Conservation (phyloP, 2,113 vertebrate species). For the Pseudorhombus dupliciocellatus region DNA sequence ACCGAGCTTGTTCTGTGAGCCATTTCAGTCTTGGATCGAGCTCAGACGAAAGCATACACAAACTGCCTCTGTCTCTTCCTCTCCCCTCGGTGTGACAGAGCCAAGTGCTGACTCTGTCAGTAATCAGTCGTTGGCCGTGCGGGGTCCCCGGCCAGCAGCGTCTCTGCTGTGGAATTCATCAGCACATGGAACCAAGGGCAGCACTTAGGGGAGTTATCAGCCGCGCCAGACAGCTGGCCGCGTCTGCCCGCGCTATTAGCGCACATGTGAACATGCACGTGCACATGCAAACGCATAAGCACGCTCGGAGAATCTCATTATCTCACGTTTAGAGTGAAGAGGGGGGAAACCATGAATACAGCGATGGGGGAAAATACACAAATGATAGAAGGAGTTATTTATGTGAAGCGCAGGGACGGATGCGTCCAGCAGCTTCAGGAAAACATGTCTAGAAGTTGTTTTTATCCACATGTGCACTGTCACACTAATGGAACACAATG, state of each 20-base stretch:
- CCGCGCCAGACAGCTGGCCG: constrained; percentile 57
- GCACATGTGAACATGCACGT: constrained; percentile 14
- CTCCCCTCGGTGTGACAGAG: constrained; percentile 13
- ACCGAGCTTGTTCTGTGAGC: neutral
- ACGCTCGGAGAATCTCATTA: neutral
- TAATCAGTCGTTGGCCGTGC: constrained; percentile 53
- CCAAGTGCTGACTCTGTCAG: constrained; percentile 51
- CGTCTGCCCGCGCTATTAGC: constrained; percentile 47
- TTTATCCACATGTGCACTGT: too few species aligned
- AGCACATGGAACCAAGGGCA: constrained; percentile 60
- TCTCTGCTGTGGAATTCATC: constrained; percentile 65
- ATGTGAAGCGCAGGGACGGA: too few species aligned
- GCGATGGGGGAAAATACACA: too few species aligned
- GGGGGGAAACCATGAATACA: too few species aligned
- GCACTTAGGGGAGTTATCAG: constrained; percentile 58
- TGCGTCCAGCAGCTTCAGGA: too few species aligned
- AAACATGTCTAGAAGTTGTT: too few species aligned
- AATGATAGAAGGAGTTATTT: too few species aligned
- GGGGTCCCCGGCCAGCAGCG: constrained; percentile 44
- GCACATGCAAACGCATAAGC: neutral
- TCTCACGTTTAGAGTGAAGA: too few species aligned
- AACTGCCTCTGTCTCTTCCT: constrained; percentile 26
- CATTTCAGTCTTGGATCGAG: constrained; percentile 28
- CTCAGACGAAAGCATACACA: constrained; percentile 29
- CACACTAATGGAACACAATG: too few species aligned